phyloP scores from a whole-genome alignment of 2,888 invertebrate genomes.

The Limnephilus marmoratus region DNA sequence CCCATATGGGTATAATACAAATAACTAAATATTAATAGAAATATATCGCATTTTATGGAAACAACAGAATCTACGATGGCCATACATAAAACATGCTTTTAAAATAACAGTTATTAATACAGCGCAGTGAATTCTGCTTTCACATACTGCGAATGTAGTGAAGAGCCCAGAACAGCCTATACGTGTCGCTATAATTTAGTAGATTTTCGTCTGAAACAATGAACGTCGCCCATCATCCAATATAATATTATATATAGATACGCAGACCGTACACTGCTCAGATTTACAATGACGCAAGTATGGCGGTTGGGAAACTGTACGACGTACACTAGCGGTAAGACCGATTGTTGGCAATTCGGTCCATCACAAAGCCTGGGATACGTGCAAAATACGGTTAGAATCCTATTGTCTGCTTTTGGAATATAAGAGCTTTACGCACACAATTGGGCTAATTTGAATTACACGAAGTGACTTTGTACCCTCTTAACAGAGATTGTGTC shows the following conservation, averaged over 20 bases:
- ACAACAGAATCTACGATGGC: no score
- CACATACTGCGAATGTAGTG: not conserved
- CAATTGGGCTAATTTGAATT: not conserved
- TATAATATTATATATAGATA: not conserved
- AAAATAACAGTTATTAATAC: no score
- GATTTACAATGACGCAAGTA: not conserved
- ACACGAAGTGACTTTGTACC: not conserved
- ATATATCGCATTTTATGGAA: no score
- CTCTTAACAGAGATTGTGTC: not conserved
- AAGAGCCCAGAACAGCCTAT: not conserved
- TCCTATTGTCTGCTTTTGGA: not conserved
- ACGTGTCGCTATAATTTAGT: not conserved
- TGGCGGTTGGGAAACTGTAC: not conserved
- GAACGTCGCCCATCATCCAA: not conserved
- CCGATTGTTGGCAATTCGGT: slow-evolving; percentile 2
- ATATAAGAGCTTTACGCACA: not conserved
- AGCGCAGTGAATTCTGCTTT: not conserved
- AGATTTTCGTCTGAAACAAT: not conserved
- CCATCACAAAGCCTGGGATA: not conserved
- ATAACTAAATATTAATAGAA: no score
- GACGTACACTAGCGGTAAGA: not conserved
- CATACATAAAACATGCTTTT: no score
- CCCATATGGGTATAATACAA: no score
- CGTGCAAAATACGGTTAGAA: not conserved
- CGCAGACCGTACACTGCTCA: not conserved